phyloP scores from a whole-genome alignment of 2,797 vertebrate genomes.

The Phataginus tricuspis region DNA sequence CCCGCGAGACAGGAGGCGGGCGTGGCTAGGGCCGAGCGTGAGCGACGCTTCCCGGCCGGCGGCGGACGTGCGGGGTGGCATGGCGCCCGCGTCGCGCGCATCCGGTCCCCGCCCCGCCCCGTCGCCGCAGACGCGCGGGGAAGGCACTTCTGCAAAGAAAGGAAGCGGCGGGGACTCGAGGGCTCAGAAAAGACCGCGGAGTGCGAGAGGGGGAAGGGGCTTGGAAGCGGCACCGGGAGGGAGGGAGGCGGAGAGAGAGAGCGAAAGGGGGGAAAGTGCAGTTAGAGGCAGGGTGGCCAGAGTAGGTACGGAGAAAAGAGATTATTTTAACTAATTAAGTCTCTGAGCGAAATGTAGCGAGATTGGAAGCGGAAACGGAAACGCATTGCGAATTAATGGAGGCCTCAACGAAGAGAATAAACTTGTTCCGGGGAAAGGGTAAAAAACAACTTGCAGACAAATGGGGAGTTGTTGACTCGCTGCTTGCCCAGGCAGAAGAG shows the following conservation, averaged over 20 bases:
- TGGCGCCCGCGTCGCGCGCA: background rate
- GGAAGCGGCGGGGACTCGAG: background rate
- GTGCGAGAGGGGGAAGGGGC: background rate
- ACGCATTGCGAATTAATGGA: background rate
- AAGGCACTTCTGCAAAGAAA: background rate
- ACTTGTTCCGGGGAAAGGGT: background rate
- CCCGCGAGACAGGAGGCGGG: background rate
- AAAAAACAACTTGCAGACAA: background rate
- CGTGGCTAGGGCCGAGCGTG: no score
- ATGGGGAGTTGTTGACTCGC: background rate
- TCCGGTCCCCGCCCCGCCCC: background rate
- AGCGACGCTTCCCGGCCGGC: background rate
- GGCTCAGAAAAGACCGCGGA: background rate
- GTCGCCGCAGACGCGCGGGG: no score
- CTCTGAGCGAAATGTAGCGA: background rate
- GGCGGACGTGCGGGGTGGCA: slow-evolving; percentile 71
- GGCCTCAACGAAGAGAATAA: background rate
- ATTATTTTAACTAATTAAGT: background rate
- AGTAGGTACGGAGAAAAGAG: background rate
- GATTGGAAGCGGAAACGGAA: background rate
- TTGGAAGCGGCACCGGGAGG: no score
- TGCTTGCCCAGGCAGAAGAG: background rate
- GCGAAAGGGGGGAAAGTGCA: background rate
- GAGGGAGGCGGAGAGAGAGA: no score
- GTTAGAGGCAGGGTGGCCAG: background rate